Percentiles rank a stretch among this genome's conserved stretches.
Evolutionary conservation across 2,888 invertebrate species (phyloP).

Genomic region (Anthophora plumipes): DNA sequence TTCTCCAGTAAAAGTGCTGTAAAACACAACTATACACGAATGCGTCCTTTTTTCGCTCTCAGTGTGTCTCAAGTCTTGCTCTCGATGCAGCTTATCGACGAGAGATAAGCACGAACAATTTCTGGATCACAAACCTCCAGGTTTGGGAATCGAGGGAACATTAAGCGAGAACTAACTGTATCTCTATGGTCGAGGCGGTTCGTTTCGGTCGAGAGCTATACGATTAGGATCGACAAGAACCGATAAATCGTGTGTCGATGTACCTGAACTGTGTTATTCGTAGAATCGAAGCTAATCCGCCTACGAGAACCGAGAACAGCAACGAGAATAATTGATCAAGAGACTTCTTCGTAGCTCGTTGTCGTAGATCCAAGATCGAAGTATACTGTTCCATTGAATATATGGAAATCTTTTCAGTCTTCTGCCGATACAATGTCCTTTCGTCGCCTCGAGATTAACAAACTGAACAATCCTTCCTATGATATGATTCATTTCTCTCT

Average conservation of each 20-base stretch:
- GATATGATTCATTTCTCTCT: constrained; percentile 13
- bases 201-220: background rate
- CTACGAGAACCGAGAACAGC: background rate
- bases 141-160: no score
- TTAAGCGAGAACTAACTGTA: no score
- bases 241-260: constrained; percentile 11
- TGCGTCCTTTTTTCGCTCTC: no score
- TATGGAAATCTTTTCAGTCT: constrained; percentile 40
- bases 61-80: no score
- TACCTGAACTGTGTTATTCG: background rate
- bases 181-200: background rate
- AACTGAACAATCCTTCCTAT: background rate
- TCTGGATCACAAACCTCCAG: no score
- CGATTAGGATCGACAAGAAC: constrained; percentile 10
- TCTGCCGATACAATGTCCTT: constrained; percentile 16
- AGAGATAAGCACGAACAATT: no score
- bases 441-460: constrained; percentile 5
- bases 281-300: constrained; percentile 16
- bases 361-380: background rate
- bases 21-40: no score
- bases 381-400: background rate
- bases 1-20: no score
- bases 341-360: background rate
- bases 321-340: background rate
- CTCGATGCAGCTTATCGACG: no score